Evolutionary conservation across 2,113 vertebrate genomes (phyloP).

Genomic region (Noturus placidus): DNA sequence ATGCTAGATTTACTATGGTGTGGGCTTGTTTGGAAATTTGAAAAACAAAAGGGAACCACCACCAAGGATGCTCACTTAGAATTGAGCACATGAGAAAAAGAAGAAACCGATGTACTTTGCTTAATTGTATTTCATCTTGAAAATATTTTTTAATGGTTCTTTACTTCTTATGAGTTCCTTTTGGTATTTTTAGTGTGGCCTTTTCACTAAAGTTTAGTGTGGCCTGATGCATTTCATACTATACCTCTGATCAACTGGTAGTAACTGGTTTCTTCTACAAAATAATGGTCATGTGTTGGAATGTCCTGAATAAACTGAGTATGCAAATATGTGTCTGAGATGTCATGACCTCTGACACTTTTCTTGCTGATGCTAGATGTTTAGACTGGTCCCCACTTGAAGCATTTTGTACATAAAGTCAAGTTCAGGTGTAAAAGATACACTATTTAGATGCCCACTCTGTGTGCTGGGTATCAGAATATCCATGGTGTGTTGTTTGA

Average conservation of each 20-base stretch:
- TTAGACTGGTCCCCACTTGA: not conserved
- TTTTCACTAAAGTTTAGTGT: constrained; percentile 14
- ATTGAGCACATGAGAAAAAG: not conserved
- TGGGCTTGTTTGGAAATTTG: constrained; percentile 45
- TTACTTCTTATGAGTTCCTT: not conserved
- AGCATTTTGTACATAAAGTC: constrained; percentile 3
- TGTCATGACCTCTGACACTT: constrained; percentile 2
- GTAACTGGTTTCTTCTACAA: not conserved
- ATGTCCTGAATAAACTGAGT: not conserved
- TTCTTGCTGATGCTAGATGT: not conserved
- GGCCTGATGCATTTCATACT: not conserved
- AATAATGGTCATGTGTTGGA: not conserved
- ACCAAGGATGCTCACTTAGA: constrained; percentile 36
- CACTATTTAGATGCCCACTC: not conserved
- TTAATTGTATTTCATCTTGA: constrained; percentile 24
- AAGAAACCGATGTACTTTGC: constrained; percentile 9
- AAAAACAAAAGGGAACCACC: constrained; percentile 39
- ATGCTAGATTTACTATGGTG: constrained; percentile 39
- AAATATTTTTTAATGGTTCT: not conserved
- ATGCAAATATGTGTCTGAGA: constrained; percentile 16
- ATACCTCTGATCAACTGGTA: constrained; percentile 12
- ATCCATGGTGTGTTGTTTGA: not conserved
- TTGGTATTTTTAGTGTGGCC: not conserved
- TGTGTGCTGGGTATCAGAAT: constrained; percentile 12
- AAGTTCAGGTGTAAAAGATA: not conserved